Base-by-base conservation (phyloP, 64 coral and sea anemone species). In the Pocillopora damicornis region DNA sequence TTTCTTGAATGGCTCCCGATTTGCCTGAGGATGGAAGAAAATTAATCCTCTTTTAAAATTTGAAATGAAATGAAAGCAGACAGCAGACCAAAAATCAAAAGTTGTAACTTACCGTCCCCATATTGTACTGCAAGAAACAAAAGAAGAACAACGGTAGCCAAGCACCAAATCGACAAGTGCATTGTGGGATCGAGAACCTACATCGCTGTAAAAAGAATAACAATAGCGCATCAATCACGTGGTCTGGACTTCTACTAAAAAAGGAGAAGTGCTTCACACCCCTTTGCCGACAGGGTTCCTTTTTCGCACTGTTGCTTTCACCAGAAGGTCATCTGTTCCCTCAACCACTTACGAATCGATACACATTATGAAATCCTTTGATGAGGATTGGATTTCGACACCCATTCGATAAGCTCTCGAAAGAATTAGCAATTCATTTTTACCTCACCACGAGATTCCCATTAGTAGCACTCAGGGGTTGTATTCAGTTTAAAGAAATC, bases 111-210 rank as follows among this genome's bases (percentile, higher is more conserved):
- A 85, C 81, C 81, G 8, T 85, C 37, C 15, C 81, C 81, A 85
- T 73, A 71, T 11, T 85, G 81, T 15, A 73, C 38, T n/a, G 37
- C 22, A 58, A 85, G 81, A 13, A 85, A 4, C 63, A 85, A 73
- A 15, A 73, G 35, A 51, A 85, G 64, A 38, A 71, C 15, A 20
- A 73, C 12, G 6, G 72, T 20, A 85, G 12, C 65, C 26, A 20
- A 13, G 37, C 63, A 72, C 81, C 81, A 85, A 85, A 85, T 73
- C 2, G 45, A 85, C 65, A 65, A 58, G 37, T 85, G 81, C 81
- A 85, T 85, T 51, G 23, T 85, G 56, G 81, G 64, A 37, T 38
- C 25, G 67, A 57, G 36, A 73, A 65, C 45, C 81, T 85, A 85
- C 81, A 85, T 85, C 37, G 81, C 81, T 85, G 65, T 13, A 11